phyloP scores from a whole-genome alignment of 2,113 vertebrate genomes.

The Chaetura pelagica region DNA sequence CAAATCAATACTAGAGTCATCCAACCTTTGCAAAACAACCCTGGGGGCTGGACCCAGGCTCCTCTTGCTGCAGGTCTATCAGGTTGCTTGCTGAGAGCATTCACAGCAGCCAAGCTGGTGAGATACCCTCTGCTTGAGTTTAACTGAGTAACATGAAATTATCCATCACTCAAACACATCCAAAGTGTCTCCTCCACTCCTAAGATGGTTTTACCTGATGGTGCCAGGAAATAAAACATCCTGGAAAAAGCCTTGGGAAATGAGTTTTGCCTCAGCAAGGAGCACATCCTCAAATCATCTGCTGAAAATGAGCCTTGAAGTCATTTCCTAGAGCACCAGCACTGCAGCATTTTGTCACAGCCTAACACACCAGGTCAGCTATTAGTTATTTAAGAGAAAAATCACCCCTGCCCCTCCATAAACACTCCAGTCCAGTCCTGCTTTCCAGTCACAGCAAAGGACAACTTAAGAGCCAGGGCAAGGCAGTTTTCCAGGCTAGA shows the following conservation, averaged over 20 bases:
- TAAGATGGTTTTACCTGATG: not conserved
- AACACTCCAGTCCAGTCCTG: not conserved
- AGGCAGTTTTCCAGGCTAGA: not conserved
- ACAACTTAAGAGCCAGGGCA: not conserved
- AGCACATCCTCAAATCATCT: not conserved
- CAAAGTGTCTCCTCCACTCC: not conserved
- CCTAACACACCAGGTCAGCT: not conserved
- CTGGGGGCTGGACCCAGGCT: not conserved
- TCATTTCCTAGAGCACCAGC: not conserved
- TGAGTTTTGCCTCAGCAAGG: not conserved
- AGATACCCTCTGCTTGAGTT: not conserved
- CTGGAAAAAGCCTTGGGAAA: not conserved
- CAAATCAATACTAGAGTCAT: too few relatives aligned
- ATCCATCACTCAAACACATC: not conserved
- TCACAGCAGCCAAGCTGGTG: not conserved
- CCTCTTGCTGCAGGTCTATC: not conserved
- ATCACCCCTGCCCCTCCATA: not conserved
- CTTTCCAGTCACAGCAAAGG: not conserved
- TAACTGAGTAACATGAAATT: not conserved
- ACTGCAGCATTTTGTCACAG: not conserved
- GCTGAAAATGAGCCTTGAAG: not conserved
- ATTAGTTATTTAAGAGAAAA: too few relatives aligned
- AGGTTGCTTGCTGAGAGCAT: not conserved
- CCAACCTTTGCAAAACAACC: not conserved
- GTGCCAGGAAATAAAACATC: not conserved